Evolutionary conservation across 2,888 invertebrate species (phyloP).

Genomic region (Zhuqinia jingwanae): DNA sequence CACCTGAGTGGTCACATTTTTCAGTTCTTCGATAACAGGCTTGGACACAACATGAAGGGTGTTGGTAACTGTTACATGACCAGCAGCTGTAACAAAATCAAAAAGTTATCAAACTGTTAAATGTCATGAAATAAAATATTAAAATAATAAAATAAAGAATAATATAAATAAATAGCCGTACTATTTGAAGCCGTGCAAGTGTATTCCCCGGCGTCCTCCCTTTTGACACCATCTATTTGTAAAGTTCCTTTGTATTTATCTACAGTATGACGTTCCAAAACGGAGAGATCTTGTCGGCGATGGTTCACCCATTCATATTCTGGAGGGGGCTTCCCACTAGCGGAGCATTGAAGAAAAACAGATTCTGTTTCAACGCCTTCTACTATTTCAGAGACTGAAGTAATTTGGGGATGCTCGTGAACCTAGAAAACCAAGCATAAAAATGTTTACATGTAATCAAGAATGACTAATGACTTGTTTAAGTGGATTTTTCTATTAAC

Average conservation of each 20-base stretch:
- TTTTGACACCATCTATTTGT: conserved; percentile 87
- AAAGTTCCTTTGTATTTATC: conserved; percentile 85
- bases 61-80: conserved; percentile 86
- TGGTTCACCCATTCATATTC: conserved; percentile 86
- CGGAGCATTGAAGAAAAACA: conserved; percentile 88
- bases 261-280: conserved; percentile 86
- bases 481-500: not conserved
- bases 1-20: conserved; percentile 84
- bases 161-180: too few relatives aligned
- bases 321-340: conserved; percentile 92
- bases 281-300: conserved; percentile 84
- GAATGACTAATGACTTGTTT: not conserved
- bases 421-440: conserved; percentile 70
- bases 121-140: too few relatives aligned
- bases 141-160: too few relatives aligned
- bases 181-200: conserved; percentile 90
- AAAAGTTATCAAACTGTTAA: too few relatives aligned
- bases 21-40: conserved; percentile 89
- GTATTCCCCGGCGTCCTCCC: conserved; percentile 90
- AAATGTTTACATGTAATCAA: too few relatives aligned
- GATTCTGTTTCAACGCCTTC: conserved; percentile 91
- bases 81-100: too few relatives aligned
- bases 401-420: conserved; percentile 77
- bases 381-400: conserved; percentile 82
- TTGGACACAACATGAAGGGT: conserved; percentile 88